Conservation (phyloP, 1,140 invertebrate species). For the Drosophila azteca region DNA sequence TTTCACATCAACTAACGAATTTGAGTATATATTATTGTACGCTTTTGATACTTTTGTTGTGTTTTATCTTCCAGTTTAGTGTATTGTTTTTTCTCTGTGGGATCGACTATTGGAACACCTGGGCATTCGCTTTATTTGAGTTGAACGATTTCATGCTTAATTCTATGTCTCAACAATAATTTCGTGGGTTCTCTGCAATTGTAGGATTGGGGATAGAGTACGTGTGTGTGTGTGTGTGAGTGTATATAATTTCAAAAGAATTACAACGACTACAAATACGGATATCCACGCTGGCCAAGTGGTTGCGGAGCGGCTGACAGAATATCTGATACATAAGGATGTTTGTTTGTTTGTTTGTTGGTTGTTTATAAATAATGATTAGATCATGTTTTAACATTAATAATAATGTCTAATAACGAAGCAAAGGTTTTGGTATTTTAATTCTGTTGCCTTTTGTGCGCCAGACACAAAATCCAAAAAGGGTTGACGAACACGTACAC, state of each 20-base stretch:
- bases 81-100: conserved; percentile 27
- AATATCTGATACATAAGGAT: conserved; percentile 28
- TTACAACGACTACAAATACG: conserved; percentile 38
- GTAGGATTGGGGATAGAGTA: conserved; percentile 14
- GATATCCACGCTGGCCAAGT: conserved; percentile 33
- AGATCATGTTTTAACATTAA: conserved; percentile 66
- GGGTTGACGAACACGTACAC: conserved; percentile 56
- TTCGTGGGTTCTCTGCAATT: conserved; percentile 18
- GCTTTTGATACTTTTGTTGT: conserved; percentile 20
- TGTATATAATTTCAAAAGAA: conserved; percentile 38
- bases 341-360: conserved; percentile 18
- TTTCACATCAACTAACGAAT: conserved; percentile 55
- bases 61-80: conserved; percentile 14
- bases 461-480: conserved; percentile 64
- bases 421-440: conserved; percentile 59
- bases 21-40: conserved; percentile 35
- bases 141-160: conserved; percentile 32
- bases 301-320: background rate
- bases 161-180: conserved; percentile 42
- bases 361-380: conserved; percentile 70
- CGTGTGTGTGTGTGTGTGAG: background rate
- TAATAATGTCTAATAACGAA: conserved; percentile 75
- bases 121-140: conserved; percentile 13
- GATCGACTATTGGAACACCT: conserved; percentile 15
- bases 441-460: conserved; percentile 57